phyloP scores from a whole-genome alignment of 2,113 vertebrate species.

The Alaudala cheleensis region DNA sequence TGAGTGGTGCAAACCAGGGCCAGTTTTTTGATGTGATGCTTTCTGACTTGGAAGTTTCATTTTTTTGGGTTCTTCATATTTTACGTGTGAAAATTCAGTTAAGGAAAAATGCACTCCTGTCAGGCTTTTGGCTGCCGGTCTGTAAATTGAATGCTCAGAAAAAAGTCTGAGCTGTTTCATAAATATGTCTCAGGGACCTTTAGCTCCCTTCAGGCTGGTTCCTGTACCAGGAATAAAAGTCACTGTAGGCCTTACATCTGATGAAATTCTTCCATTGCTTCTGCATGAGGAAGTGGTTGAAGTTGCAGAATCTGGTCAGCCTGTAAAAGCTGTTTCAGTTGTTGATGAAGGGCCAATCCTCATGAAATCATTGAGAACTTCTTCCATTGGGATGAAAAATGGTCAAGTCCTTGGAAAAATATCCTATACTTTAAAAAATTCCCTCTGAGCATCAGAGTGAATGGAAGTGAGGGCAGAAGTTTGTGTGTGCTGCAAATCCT shows the following conservation, averaged over 20 bases:
- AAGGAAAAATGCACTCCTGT: not conserved
- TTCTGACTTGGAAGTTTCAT: not conserved
- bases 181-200: not conserved
- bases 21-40: not conserved
- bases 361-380: not conserved
- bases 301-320: not conserved
- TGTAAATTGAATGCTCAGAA: not conserved
- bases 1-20: not conserved
- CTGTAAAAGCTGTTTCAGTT: not conserved
- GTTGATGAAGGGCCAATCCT: not conserved
- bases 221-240: slow-evolving; percentile 16
- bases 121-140: not conserved
- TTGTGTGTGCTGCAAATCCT: not conserved
- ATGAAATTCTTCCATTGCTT: not conserved
- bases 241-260: not conserved
- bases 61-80: not conserved
- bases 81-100: not conserved
- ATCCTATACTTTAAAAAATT: not conserved
- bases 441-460: not conserved
- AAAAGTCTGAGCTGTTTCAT: not conserved
- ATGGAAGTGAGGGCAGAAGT: not conserved
- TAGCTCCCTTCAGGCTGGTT: not conserved
- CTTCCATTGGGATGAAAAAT: not conserved
- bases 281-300: not conserved
- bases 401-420: not conserved